Conservation (phyloP, 2,888 invertebrate species). For the Eupeodes luniger region DNA sequence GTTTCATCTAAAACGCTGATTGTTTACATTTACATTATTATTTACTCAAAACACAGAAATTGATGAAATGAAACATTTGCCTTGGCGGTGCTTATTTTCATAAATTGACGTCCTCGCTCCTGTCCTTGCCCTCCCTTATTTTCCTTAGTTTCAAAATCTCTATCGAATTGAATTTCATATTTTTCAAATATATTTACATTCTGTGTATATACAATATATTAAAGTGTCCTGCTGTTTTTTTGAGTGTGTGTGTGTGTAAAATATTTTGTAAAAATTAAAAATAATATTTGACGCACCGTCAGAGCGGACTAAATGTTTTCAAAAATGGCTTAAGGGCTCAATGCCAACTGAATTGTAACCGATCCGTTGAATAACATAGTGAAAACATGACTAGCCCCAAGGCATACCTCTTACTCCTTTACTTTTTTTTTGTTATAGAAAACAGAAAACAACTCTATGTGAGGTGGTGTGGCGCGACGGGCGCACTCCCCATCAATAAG, state of each 20-base stretch:
- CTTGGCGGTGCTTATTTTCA: conserved; percentile 20
- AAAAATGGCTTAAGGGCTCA: conserved; percentile 62
- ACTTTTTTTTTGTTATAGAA: conserved; percentile 11
- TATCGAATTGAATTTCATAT: conserved; percentile 65
- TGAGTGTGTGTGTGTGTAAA: conserved; percentile 8
- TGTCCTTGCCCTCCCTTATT: background rate
- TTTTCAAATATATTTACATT: conserved; percentile 10
- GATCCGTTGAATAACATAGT: conserved; percentile 47
- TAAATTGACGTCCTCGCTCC: background rate
- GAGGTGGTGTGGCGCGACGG: too few relatives aligned
- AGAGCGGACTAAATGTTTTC: conserved; percentile 63
- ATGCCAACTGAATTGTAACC: conserved; percentile 72
- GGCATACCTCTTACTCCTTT: conserved; percentile 24
- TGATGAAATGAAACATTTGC: conserved; percentile 75
- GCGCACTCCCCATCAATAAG: background rate
- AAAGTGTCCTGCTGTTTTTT: conserved; percentile 40
- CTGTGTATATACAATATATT: conserved; percentile 16
- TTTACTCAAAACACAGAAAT: conserved; percentile 68
- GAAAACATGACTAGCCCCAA: conserved; percentile 30
- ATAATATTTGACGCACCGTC: conserved; percentile 72
- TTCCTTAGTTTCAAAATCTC: background rate
- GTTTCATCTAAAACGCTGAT: conserved; percentile 22
- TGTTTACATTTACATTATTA: conserved; percentile 75
- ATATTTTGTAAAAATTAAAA: conserved; percentile 62
- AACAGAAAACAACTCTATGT: background rate